Base-by-base conservation (phyloP, 2,888 invertebrate species). In the Timandra comae region DNA sequence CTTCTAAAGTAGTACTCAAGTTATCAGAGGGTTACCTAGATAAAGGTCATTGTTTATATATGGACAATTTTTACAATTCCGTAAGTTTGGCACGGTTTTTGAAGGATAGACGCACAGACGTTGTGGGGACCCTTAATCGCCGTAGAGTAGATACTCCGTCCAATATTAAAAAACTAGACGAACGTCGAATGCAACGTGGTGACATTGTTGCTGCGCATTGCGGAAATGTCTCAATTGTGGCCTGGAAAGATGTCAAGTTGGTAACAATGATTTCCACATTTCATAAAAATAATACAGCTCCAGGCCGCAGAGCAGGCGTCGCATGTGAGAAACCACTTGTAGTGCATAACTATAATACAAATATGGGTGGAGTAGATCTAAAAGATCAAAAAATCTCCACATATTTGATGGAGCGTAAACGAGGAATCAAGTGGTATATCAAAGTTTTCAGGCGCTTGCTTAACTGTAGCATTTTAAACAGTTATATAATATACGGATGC, bases 301-400 rank as follows among this genome's bases (percentile, higher is more conserved):
- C n/a, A n/a, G n/a, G n/a, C n/a, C n/a, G n/a, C n/a, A n/a, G n/a
- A n/a, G n/a, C n/a, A n/a, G n/a, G n/a, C n/a, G n/a, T n/a, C n/a
- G n/a, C n/a, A n/a, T n/a, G n/a, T n/a, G n/a, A 29, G n/a, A 45
- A 47, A 20, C 47, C 47, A 2, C 26, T 42, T 6, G 25, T 13
- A 13, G 22, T 44, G 3, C 27, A 8, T 7, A 38, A 45, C 27
- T 52, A 47, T 11, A 52, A 52, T 27, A 26, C 6, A 12, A 24
- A 22, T 22, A 48, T 50, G 46, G 46, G 43, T 13, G 45, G 45
- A 0, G 34, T 49, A 13, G 49, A 51, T 44, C 38, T 41, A 0
- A 49, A 46, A 29, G 45, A 53, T 39, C 51, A 52, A 33, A 48
- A 43, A 29, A 45, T 53, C 12, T 36, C 46, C 29, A 40, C 35